These are phyloP conservation scores for Nemopilema nomurai DNA, from an alignment of 30 jellyfish, hydroid and myxozoan genomes.

Conservation along the genomic window DNA sequence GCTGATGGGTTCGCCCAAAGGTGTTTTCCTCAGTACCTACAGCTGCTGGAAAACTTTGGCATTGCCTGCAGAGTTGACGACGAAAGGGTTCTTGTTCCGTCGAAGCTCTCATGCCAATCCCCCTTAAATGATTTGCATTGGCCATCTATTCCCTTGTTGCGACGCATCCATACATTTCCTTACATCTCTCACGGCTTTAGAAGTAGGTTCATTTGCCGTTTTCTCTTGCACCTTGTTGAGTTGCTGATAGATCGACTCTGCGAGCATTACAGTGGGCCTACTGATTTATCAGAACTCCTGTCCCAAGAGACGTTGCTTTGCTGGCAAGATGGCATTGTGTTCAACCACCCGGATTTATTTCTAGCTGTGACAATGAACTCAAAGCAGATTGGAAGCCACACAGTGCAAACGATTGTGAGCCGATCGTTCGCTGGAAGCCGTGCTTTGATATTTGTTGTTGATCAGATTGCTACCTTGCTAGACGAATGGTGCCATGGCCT, in stretches of 20 bases:
- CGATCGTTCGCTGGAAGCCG: conserved; percentile 53
- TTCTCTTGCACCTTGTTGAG: conserved; percentile 69
- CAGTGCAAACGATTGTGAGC: neutral
- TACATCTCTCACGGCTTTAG: conserved; percentile 96
- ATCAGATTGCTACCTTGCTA: conserved; percentile 66
- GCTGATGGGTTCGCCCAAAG: conserved; percentile 50
- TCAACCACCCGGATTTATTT: conserved; percentile 48
- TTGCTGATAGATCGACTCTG: conserved; percentile 57
- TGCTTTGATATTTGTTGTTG: conserved; percentile 55
- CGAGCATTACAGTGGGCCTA: conserved; percentile 55
- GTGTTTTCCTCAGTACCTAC: conserved; percentile 73
- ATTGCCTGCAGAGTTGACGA: conserved; percentile 92
- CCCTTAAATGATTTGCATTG: conserved; percentile 17
- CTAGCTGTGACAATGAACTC: conserved; percentile 19
- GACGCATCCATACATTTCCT: conserved; percentile 70
- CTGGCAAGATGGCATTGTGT: conserved; percentile 70
- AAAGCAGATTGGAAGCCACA: neutral
- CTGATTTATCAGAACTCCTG: conserved; percentile 34
- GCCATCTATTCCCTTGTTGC: conserved; percentile 39
- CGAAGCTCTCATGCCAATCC: conserved; percentile 59
- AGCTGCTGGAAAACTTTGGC: conserved; percentile 82
- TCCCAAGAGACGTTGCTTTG: conserved; percentile 31
- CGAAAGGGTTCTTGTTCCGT: conserved; percentile 84
- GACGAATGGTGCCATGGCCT: conserved; percentile 75
- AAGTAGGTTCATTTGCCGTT: conserved; percentile 88